Conservation (phyloP, 2,888 invertebrate species). For the Lumbricus terrestris region DNA sequence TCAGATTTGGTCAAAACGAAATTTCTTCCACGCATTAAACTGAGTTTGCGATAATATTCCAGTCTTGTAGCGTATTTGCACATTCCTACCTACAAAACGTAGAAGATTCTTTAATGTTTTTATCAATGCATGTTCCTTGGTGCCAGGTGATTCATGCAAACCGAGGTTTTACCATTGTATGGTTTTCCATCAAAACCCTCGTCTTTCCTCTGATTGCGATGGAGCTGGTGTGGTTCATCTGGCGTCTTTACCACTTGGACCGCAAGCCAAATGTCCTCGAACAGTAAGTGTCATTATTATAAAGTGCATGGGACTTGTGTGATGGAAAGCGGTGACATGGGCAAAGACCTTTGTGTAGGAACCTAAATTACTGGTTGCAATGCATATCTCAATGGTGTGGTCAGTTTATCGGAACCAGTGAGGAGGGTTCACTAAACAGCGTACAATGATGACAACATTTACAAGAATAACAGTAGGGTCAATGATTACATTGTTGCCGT, state of each 20-base stretch:
- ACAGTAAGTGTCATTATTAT: conserved; percentile 64
- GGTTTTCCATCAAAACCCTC: conserved; percentile 86
- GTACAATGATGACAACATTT: too few species aligned
- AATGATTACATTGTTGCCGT: not conserved
- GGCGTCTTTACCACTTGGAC: conserved; percentile 79
- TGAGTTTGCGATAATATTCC: not conserved
- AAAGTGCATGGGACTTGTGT: not conserved
- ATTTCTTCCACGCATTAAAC: not conserved
- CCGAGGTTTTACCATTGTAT: conserved; percentile 96
- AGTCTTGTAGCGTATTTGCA: not conserved
- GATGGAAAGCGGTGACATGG: not conserved
- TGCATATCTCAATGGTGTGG: not conserved
- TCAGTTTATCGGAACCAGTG: not conserved
- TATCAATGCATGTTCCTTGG: not conserved
- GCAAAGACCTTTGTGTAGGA: not conserved
- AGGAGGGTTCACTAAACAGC: too few species aligned
- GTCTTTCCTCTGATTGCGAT: conserved; percentile 84
- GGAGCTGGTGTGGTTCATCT: conserved; percentile 90
- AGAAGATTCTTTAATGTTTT: not conserved
- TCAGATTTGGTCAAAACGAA: too few species aligned
- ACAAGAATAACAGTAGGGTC: too few species aligned
- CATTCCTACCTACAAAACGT: not conserved
- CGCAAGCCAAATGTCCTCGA: conserved; percentile 87
- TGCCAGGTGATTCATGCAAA: conserved; percentile 87
- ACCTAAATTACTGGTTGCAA: too few species aligned